Percentiles rank a stretch among this genome's conserved stretches.
phyloP scores from a whole-genome alignment of 2,797 vertebrate species.

The Anniella stebbinsi region DNA sequence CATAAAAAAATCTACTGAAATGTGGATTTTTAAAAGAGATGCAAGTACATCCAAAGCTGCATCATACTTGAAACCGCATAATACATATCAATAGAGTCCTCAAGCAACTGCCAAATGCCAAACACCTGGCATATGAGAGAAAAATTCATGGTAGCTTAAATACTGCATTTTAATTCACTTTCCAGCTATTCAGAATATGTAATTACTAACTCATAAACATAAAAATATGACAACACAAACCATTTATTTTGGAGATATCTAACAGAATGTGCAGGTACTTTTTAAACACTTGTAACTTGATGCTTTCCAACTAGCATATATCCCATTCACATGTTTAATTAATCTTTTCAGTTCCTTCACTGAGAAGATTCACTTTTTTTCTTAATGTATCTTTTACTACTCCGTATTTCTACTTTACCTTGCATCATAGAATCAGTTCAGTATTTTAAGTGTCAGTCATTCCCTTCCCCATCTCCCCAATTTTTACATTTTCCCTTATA shows the following conservation, averaged over 20 bases:
- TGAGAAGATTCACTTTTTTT: neutral
- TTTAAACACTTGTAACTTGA: constrained; percentile 60
- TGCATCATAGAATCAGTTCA: neutral
- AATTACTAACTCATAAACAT: constrained; percentile 75
- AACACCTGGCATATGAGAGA: constrained; percentile 78
- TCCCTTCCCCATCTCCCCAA: neutral
- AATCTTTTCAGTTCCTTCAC: constrained; percentile 29
- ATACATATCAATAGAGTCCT: constrained; percentile 71
- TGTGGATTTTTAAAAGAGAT: constrained; percentile 48
- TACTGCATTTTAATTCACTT: constrained; percentile 78
- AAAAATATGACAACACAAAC: constrained; percentile 69
- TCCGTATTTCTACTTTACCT: constrained; percentile 25
- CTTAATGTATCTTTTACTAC: constrained; percentile 19
- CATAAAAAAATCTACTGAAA: constrained; percentile 59
- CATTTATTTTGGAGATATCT: constrained; percentile 65
- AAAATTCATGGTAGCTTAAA: constrained; percentile 71
- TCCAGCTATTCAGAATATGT: constrained; percentile 67
- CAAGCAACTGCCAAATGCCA: constrained; percentile 63
- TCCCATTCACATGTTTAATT: constrained; percentile 46
- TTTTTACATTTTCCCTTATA: neutral
- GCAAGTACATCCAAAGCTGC: constrained; percentile 67
- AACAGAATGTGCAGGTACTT: constrained; percentile 63
- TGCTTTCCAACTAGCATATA: constrained; percentile 44
- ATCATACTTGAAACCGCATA: constrained; percentile 73
- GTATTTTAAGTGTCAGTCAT: neutral